A percentile compares a stretch with the other conserved stretches of the same genome.
These are phyloP conservation scores for Aurelia aurita complex sp. Pacific DNA, from an alignment of 30 jellyfish, hydroid and myxozoan species.

Conservation along the genomic window DNA sequence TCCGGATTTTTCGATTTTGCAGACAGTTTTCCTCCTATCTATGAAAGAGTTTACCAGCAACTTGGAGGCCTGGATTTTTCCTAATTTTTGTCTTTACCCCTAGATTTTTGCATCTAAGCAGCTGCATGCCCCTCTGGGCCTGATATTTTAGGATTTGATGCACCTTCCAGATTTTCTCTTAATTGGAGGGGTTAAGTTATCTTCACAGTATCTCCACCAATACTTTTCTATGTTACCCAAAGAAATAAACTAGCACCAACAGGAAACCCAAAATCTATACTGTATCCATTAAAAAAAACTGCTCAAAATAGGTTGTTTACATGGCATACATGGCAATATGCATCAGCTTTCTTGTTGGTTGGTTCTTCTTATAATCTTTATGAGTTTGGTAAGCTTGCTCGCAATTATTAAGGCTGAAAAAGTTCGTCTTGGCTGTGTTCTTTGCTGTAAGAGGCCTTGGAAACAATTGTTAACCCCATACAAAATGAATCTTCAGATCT, in stretches of 20 bases:
- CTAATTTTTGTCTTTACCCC: no score
- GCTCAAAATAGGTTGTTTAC: neutral
- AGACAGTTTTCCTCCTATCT: no score
- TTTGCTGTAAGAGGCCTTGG: slow-evolving; percentile 23
- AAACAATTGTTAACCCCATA: slow-evolving; percentile 17
- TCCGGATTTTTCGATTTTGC: no score
- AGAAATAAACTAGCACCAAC: slow-evolving; percentile 1
- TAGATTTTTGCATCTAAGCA: no score
- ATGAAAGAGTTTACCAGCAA: no score
- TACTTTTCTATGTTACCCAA: slow-evolving; percentile 1
- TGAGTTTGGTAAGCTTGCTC: slow-evolving; percentile 11
- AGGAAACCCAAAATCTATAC: neutral
- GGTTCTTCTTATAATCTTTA: neutral
- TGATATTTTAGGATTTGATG: no score
- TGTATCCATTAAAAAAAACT: neutral
- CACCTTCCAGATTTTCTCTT: no score
- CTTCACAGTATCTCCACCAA: neutral
- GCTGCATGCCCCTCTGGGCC: no score
- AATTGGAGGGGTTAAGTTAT: neutral
- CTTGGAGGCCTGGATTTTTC: no score
- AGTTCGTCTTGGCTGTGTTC: slow-evolving; percentile 1
- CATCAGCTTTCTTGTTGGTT: slow-evolving; percentile 3
- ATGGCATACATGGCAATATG: neutral
- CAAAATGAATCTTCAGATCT: slow-evolving; percentile 14
- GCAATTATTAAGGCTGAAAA: slow-evolving; percentile 4